Base-by-base conservation (phyloP, 1,140 invertebrate species). In the Archivesica marissinica region DNA sequence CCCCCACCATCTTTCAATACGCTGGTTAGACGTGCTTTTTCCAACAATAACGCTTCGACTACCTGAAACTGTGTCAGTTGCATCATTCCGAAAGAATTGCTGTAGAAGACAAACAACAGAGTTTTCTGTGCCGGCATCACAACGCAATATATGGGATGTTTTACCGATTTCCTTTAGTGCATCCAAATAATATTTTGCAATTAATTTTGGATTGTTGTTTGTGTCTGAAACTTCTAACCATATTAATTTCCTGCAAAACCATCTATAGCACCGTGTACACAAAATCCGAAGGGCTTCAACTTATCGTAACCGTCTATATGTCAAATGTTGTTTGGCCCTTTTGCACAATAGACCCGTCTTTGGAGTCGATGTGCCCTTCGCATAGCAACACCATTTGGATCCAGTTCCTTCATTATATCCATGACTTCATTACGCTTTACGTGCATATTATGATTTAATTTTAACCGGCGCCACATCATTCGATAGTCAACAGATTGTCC, bases 61-160 rank as follows among this genome's bases (percentile, higher is more conserved):
- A 4, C 76, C 17, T 4, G 75, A 17, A 54, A 78, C n/a, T 6
- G 25, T 2, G 30, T 78, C 76, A 23, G 56, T 66, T 44, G 52
- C 76, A 64, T 79, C 20, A 30, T 79, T 15, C 54, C 76, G 38
- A 39, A 44, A 79, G 33, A 64, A 79, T 23, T 59, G 56, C 39
- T 66, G 54, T 28, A 64, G 44, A 61, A 61, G 59, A 41, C n/a
- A 79, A 28, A 77, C 54, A 61, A 33, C 17, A 2, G 76, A 79
- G 50, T 64, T 79, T 66, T 79, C 76, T 66, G 76, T 64, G 4
- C 59, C 76, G n/a, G n/a, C 39, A 44, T 79, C 59, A 66, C 76
- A 66, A 20, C 59, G 20, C 52, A 64, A 59, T 9, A 66, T 64
- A 20, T 39, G 11, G 2, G 59, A 39, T 38, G 76, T 25, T 9